Percentiles rank a stretch among this genome's conserved stretches.
These are phyloP conservation scores for Otus sunia DNA, from an alignment of 2,113 vertebrate genomes.

Conservation along the genomic window DNA sequence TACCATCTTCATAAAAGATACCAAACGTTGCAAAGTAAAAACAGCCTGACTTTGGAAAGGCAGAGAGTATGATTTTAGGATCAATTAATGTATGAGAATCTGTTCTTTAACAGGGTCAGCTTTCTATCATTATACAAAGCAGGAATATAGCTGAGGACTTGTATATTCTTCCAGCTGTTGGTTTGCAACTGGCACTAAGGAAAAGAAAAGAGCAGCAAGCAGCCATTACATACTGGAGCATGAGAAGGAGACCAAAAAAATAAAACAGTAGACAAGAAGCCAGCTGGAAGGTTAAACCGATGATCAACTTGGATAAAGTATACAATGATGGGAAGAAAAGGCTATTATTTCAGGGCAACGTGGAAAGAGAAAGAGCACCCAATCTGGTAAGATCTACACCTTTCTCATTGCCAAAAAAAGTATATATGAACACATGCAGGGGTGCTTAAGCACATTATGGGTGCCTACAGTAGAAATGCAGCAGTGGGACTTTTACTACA, in stretches of 20 bases:
- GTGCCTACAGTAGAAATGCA: not conserved
- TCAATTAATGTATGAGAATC: not conserved
- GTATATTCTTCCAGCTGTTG: not conserved
- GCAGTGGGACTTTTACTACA: not conserved
- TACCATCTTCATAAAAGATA: not conserved
- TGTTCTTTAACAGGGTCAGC: not conserved
- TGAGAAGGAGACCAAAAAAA: not conserved
- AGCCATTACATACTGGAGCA: not conserved
- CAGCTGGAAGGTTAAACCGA: not conserved
- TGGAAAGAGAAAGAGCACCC: not conserved
- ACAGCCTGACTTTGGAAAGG: not conserved
- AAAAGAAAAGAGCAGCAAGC: not conserved
- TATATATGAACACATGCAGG: not conserved
- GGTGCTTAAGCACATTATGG: not conserved
- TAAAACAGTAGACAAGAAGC: not conserved
- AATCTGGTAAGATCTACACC: not conserved
- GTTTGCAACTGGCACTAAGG: slow-evolving; percentile 1
- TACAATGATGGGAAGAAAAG: not conserved
- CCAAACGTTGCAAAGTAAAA: not conserved
- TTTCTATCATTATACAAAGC: not conserved
- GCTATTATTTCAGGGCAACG: not conserved
- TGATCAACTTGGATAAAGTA: not conserved
- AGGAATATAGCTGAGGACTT: not conserved
- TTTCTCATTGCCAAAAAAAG: not conserved
- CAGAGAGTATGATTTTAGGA: not conserved